Evolutionary conservation across 2,797 vertebrate species (phyloP), one percentile per base, ranked within the genome.

Genomic region (Epinephelus coioides): DNA sequence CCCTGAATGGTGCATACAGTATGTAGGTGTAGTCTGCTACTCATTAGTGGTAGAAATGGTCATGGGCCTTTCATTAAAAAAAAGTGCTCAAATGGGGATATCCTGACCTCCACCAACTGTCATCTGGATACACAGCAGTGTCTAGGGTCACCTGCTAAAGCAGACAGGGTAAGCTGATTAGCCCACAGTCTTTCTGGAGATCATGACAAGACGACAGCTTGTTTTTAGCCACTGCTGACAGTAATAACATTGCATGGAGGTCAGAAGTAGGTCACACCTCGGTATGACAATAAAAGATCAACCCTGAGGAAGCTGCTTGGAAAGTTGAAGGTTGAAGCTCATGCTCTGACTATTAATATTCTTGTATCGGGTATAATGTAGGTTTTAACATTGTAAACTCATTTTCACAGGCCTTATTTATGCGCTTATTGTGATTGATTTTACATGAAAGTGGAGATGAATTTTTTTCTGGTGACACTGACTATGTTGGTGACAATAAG

Each of bases 141-240:
- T 89, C 68, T 82, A 6, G 56, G 81, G 85, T 93, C 88, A 86
- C 83, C 83, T 86, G 78, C 76, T 85, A 51, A 54, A 88, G 88
- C 87, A 94, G 91, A 92, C 91, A 47, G 83, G 63, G 3, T 94
- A 94, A 94, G 93, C 91, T 91, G 90, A 94, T 95, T 94, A 94
- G 83, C 86, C 71, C 63, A n/a, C 64, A 19, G 78, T 86, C 87
- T 87, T 76, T 83, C 85, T 75, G 79, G 76, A 91, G 90, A 91
- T 91, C 87, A 84, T 89, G 89, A 88, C 78, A 87, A 89, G 87
- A 90, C 84, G 66, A 79, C 88, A 92, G 89, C 91, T 93, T 91
- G 89, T 89, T 86, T 87, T 81, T 61, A 86, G 76, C 73, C 4
- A 2, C 54, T 38, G 64, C 69, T 73, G 66, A 85, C 69, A 17